Base-by-base conservation (phyloP, 2,888 invertebrate genomes). In the Drosophila nigricruria region DNA sequence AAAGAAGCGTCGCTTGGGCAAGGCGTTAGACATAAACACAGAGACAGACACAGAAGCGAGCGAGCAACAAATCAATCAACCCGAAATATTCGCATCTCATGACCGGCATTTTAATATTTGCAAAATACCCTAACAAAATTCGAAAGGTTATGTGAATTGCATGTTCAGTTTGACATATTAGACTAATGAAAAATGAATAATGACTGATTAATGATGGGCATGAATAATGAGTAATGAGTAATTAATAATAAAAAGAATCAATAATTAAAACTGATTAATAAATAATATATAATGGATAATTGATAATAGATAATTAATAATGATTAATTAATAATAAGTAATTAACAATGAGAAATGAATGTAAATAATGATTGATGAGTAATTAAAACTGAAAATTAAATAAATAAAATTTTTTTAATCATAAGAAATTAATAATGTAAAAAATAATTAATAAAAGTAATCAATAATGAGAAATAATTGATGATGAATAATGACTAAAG, bases 21-120 rank as follows among this genome's bases (percentile, higher is more conserved):
- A 66, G 74, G 58, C 54, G 14, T 30, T 18, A 18, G 32, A 2
- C 20, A 32, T 5, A 6, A 27, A 5, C 59, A 64, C 73, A 71
- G 27, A 6, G 18, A 49, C 50, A 20, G 57, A 60, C 73, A 73
- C 5, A 47, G 27, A 27, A 18, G 12, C 27, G 12, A 70, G 45
- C 50, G 50, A 50, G 63, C 87, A 68, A 79, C 82, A 87, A 87
- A 85, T 85, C 85, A 87, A 85, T 85, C 85, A 81, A 50, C 53
- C 53, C 70, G 20, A 76, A 80, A 78, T 70, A 75, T 63, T 60
- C 59, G 54, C 52, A 56, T 61, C 67, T 30, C 82, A 73, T 82
- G 88, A 73, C 72, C 69, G 70, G 88, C 82, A 85, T 85, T 76
- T 87, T 52, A 79, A 81, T 61, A 52, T 45, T 25, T 40, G 40